Evolutionary conservation across 2,888 invertebrate genomes (phyloP).

Genomic region (Sepioteuthis lessoniana): DNA sequence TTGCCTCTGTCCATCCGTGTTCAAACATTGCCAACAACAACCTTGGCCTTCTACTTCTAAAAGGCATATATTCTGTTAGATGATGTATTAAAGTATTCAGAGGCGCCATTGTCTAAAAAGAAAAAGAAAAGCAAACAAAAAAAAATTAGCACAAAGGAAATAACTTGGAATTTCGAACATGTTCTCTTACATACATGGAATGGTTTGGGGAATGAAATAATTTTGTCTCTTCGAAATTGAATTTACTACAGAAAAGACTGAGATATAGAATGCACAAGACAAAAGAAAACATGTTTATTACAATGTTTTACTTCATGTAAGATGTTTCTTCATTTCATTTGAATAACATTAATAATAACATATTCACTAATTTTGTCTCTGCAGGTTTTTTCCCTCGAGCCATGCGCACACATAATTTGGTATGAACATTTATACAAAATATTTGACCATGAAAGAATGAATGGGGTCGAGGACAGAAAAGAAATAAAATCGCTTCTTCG

Average conservation of each 20-base stretch:
- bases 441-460: too few species aligned
- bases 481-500: too few species aligned
- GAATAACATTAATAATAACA: too few species aligned
- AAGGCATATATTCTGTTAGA: background rate
- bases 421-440: too few species aligned
- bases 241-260: background rate
- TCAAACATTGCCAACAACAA: slow-evolving; percentile 33
- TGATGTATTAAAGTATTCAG: background rate
- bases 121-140: background rate
- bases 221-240: background rate
- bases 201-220: background rate
- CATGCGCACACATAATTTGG: too few species aligned
- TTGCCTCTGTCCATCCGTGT: background rate
- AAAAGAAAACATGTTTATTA: background rate
- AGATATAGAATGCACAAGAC: background rate
- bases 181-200: background rate
- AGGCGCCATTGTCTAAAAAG: background rate
- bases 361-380: too few species aligned
- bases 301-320: background rate
- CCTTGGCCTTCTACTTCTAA: background rate
- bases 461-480: too few species aligned
- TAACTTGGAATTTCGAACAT: background rate
- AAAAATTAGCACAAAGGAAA: background rate
- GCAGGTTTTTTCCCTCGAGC: too few species aligned
- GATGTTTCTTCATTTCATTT: too few species aligned